These are phyloP conservation scores for Nylanderia fulva DNA, from an alignment of 1,140 invertebrate species.

Conservation along the genomic window DNA sequence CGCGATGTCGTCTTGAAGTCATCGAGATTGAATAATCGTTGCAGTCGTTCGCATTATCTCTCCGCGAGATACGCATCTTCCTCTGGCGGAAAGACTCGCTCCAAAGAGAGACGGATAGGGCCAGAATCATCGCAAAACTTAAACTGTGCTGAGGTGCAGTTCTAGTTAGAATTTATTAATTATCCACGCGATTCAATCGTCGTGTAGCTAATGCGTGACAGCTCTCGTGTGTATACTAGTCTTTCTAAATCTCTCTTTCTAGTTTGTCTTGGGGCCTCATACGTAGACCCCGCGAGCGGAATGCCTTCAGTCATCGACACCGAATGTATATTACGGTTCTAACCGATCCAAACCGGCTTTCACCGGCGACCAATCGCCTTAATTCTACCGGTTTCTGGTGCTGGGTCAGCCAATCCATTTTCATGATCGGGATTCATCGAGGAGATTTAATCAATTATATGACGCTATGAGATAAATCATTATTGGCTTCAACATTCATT, in stretches of 20 bases:
- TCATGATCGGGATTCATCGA: conserved; percentile 26
- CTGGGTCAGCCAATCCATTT: conserved; percentile 32
- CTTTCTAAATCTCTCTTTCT: neutral
- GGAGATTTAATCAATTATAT: conserved; percentile 22
- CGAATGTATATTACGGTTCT: conserved; percentile 43
- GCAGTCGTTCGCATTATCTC: neutral
- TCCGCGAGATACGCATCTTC: conserved; percentile 9
- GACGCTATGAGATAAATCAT: conserved; percentile 13
- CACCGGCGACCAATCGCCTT: conserved; percentile 55
- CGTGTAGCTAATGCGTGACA: neutral
- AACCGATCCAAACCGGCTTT: conserved; percentile 68
- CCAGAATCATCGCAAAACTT: neutral
- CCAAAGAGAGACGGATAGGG: neutral
- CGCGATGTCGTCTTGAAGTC: conserved; percentile 27
- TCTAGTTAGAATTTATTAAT: neutral
- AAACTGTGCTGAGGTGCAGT: neutral
- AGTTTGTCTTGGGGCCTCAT: too few species aligned
- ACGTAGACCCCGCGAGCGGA: neutral
- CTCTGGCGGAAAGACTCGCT: neutral
- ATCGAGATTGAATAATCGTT: conserved; percentile 35
- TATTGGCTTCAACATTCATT: neutral
- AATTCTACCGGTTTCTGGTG: conserved; percentile 58
- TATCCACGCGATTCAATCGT: neutral
- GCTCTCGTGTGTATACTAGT: neutral
- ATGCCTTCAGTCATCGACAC: conserved; percentile 43